Base-by-base conservation (phyloP, 1,140 invertebrate species). In the Brachionus manjavacas region DNA sequence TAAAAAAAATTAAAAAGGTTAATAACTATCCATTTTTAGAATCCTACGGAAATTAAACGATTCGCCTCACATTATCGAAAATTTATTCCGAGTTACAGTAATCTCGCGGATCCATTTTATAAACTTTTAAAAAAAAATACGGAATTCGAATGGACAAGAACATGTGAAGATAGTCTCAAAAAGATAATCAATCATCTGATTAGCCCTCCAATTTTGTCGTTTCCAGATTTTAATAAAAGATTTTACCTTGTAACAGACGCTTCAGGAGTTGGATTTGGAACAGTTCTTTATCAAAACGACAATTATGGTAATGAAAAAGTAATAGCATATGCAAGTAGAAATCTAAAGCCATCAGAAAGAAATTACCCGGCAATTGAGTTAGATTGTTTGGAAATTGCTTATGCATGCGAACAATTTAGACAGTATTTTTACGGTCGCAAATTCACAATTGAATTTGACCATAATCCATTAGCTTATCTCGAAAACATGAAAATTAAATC, bases 351-450 rank as follows among this genome's bases (percentile, higher is more conserved):
- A n/a, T n/a, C n/a, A n/a, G n/a, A n/a, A n/a, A n/a, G n/a, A n/a
- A n/a, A n/a, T n/a, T n/a, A n/a, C n/a, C n/a, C 85, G 0, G 88
- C 87, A 0, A 87, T 86, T n/a, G 89, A 91, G 84, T 86, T 85
- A 68, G 87, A 90, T 85, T 86, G 79, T 64, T 76, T 88, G n/a
- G 89, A 86, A 23, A 84, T 89, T 7, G 85, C 89, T 14, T 88
- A 85, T 85, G 86, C 87, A 6, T 80, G 89, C 4, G 79, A 87
- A 70, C 87, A 88, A 55, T 90, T 89, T 79, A 72, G 86, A 46
- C 85, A 85, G 7, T 91, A 89, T 85, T 60, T 91, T 3, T 87
- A 79, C n/a, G n/a, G n/a, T n/a, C n/a, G n/a, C n/a, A n/a, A n/a
- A n/a, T n/a, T n/a, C n/a, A n/a, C n/a, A n/a, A 70, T 60, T 20